Evolutionary conservation across 2,888 invertebrate genomes (phyloP).

Genomic region (Pristionchus arcanus): DNA sequence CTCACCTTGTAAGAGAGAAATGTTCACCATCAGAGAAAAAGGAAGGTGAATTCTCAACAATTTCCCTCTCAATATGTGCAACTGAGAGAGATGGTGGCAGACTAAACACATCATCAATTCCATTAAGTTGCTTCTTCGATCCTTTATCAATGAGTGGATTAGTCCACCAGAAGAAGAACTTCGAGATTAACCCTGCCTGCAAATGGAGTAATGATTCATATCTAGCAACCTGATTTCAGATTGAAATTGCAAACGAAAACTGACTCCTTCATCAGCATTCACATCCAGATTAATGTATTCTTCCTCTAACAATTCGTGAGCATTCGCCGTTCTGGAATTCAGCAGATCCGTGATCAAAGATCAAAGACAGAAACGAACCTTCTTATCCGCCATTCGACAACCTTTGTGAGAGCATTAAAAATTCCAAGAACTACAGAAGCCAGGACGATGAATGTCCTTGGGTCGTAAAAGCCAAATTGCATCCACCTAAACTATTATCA

Average conservation of each 20-base stretch:
- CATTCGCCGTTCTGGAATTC: background rate
- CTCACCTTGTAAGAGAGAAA: conserved; percentile 66
- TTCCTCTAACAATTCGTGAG: conserved; percentile 17
- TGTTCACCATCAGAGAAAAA: conserved; percentile 66
- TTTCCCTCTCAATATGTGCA: conserved; percentile 82
- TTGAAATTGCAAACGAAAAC: background rate
- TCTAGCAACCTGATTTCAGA: background rate
- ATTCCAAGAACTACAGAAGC: conserved; percentile 50
- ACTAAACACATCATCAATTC: conserved; percentile 90
- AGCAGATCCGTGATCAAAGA: background rate
- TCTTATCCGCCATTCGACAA: conserved; percentile 63
- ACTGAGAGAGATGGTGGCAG: conserved; percentile 86
- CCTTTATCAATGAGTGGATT: conserved; percentile 84
- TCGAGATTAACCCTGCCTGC: conserved; percentile 61
- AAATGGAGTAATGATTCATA: conserved; percentile 37
- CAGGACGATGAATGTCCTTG: conserved; percentile 59
- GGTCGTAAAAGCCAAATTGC: conserved; percentile 64
- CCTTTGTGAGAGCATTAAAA: conserved; percentile 56
- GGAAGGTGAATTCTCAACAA: conserved; percentile 69
- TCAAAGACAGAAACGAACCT: conserved; percentile 52
- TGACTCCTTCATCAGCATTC: conserved; percentile 60
- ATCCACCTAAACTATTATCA: conserved; percentile 58
- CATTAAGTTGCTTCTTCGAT: conserved; percentile 85
- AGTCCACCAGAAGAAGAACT: conserved; percentile 74
- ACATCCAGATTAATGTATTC: conserved; percentile 51